Conservation (phyloP, 1,140 invertebrate species). For the Eriosoma lanigerum region DNA sequence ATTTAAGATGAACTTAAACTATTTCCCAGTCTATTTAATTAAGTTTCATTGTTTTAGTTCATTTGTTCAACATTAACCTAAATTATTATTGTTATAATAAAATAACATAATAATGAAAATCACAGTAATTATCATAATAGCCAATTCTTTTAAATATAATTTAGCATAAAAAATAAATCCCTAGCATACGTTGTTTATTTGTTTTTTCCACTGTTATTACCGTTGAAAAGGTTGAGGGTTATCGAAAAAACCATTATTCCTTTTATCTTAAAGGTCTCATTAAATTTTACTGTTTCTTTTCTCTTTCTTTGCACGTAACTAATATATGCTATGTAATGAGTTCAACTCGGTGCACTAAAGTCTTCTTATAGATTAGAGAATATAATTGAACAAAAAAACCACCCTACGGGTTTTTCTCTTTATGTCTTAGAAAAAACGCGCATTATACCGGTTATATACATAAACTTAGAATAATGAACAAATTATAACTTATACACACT, state of each 20-base stretch:
- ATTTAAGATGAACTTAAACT: no score
- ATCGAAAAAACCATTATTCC: slow-evolving; percentile 1
- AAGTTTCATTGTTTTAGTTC: no score
- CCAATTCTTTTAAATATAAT: not conserved
- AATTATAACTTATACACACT: no score
- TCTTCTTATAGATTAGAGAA: not conserved
- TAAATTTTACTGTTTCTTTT: slow-evolving; percentile 9
- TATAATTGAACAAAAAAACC: not conserved
- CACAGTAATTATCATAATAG: not conserved
- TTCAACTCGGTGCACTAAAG: not conserved
- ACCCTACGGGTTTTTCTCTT: no score
- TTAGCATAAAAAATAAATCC: not conserved
- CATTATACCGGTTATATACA: no score
- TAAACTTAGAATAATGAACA: no score
- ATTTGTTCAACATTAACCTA: no score
- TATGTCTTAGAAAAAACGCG: no score
- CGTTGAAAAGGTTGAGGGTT: not conserved
- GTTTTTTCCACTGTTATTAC: not conserved
- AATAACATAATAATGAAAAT: not conserved
- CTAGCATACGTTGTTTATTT: not conserved
- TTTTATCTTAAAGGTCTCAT: not conserved
- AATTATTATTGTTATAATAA: no score
- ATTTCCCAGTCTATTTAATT: no score
- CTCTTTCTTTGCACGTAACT: not conserved
- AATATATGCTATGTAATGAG: not conserved